Percentiles rank a stretch among this genome's conserved stretches.
phyloP scores from a whole-genome alignment of 2,113 vertebrate genomes.

The Promerops cafer region DNA sequence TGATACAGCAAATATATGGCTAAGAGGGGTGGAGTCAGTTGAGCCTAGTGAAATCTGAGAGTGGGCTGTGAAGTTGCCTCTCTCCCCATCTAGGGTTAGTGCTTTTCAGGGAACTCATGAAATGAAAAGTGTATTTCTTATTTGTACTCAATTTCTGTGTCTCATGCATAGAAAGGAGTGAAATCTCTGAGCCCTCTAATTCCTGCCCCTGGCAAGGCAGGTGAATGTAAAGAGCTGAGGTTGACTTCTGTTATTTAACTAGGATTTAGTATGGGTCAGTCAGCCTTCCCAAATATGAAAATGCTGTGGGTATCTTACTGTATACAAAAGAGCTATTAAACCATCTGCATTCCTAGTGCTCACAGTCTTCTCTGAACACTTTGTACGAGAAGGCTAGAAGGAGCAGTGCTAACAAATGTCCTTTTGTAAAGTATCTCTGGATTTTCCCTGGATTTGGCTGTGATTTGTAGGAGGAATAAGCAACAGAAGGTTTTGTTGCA shows the following conservation, averaged over 20 bases:
- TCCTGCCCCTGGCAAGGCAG: background rate
- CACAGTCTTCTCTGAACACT: background rate
- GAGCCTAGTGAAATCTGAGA: background rate
- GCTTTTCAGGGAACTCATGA: background rate
- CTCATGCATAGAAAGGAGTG: background rate
- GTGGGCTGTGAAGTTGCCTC: background rate
- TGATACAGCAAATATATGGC: background rate
- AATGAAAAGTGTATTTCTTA: background rate
- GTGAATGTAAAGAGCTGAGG: background rate
- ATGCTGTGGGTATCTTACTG: background rate
- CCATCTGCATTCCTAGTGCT: background rate
- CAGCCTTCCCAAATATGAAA: background rate
- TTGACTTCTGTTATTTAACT: background rate
- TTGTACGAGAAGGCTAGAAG: background rate
- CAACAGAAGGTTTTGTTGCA: background rate
- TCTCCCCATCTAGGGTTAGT: background rate
- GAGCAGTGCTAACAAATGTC: background rate
- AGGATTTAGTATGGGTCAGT: background rate
- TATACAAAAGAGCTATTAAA: background rate
- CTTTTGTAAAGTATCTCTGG: background rate
- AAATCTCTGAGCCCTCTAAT: background rate
- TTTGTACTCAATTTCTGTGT: background rate
- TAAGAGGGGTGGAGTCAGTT: background rate
- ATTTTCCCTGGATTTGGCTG: background rate
- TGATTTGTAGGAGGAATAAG: background rate